Conservation (phyloP, 2,888 invertebrate genomes). For the Eledona agricola region DNA sequence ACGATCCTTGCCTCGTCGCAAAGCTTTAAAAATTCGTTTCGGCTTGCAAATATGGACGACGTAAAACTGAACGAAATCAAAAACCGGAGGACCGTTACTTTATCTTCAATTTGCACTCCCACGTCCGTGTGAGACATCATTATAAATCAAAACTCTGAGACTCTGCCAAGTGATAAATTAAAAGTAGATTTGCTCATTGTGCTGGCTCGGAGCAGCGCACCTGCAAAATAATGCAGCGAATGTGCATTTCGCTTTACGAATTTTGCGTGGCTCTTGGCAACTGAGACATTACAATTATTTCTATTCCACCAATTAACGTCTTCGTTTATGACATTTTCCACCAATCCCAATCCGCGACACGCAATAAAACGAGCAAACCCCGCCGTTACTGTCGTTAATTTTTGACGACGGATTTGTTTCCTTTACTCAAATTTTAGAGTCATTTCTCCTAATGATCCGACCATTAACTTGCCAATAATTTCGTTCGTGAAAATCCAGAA, state of each 20-base stretch:
- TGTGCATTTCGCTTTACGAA: slow-evolving; percentile 15
- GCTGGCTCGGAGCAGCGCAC: slow-evolving; percentile 16
- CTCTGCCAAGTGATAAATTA: slow-evolving; percentile 33
- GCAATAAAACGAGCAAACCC: no score
- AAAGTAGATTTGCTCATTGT: slow-evolving; percentile 34
- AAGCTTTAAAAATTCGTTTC: slow-evolving; percentile 11
- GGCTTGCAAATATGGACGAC: neutral
- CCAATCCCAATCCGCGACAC: no score
- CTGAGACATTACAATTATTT: no score
- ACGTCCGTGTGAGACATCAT: slow-evolving; percentile 18
- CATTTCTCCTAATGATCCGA: no score
- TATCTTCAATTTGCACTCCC: slow-evolving; percentile 16
- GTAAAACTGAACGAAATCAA: slow-evolving; percentile 1
- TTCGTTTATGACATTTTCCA: no score
- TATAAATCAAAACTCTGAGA: slow-evolving; percentile 30
- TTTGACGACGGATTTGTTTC: no score
- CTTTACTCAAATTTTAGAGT: no score
- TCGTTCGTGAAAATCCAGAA: no score
- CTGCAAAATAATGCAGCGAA: slow-evolving; percentile 17
- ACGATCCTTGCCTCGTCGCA: slow-evolving; percentile 4
- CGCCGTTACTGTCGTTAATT: no score
- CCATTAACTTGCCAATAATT: no score
- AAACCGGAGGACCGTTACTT: slow-evolving; percentile 8
- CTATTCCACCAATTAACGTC: no score
- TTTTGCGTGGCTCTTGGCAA: slow-evolving; percentile 1